Evolutionary conservation across 2,797 vertebrate genomes (phyloP).

Genomic region (Ispidina lecontei): DNA sequence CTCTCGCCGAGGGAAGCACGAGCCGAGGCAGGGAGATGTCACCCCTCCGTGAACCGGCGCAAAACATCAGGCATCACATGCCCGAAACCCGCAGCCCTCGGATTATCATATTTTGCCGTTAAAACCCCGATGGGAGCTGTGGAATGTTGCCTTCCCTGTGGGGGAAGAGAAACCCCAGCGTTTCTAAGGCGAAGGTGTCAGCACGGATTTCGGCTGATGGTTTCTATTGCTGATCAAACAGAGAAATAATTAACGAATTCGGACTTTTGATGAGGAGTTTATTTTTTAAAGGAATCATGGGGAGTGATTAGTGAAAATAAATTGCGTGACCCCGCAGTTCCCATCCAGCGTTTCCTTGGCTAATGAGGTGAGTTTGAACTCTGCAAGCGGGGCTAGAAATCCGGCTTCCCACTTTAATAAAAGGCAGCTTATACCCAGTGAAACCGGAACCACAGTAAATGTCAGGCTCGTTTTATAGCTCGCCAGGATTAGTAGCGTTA

Average conservation of each 20-base stretch:
- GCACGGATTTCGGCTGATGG: conserved; percentile 49
- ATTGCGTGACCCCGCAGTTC: background rate
- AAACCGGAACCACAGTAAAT: background rate
- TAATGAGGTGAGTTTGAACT: conserved; percentile 48
- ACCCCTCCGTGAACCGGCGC: background rate
- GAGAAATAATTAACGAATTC: background rate
- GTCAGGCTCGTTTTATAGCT: background rate
- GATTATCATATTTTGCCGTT: background rate
- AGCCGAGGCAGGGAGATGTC: background rate
- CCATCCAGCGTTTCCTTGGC: background rate
- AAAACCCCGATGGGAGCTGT: background rate
- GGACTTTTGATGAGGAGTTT: conserved; percentile 2
- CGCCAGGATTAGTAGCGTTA: accelerated
- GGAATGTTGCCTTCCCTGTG: conserved; percentile 43
- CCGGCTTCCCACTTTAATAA: background rate
- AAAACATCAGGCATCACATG: background rate
- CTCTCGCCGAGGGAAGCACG: background rate
- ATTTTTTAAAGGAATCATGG: conserved; percentile 1
- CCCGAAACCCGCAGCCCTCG: background rate
- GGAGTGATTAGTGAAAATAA: conserved; percentile 46
- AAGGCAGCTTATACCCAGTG: background rate
- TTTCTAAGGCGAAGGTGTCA: conserved; percentile 36
- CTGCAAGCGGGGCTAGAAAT: background rate
- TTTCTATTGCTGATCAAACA: conserved; percentile 38
- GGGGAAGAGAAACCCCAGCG: conserved; percentile 23